A percentile compares a stretch with the other conserved stretches of the same genome.
These are phyloP conservation scores for Barypeithes pellucidus DNA, from an alignment of 2,888 invertebrate genomes.

Conservation along the genomic window DNA sequence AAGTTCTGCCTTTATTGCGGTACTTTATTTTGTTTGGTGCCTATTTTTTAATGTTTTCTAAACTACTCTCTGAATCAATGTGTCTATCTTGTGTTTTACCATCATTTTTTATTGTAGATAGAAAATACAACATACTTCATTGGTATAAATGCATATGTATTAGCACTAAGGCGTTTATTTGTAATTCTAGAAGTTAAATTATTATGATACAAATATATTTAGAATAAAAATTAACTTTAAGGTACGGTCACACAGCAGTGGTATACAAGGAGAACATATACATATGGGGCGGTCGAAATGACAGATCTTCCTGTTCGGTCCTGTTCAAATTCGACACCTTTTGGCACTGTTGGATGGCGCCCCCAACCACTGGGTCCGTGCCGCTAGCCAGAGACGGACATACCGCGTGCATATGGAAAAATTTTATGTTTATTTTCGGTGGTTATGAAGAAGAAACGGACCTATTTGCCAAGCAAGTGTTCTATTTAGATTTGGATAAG, in stretches of 20 bases:
- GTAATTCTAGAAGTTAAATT: too few relatives aligned
- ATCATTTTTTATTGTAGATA: too few relatives aligned
- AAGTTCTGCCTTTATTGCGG: too few relatives aligned
- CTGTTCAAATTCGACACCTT: constrained; percentile 88
- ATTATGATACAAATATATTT: too few relatives aligned
- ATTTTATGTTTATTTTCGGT: constrained; percentile 91
- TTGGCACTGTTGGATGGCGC: constrained; percentile 79
- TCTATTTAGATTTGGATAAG: constrained; percentile 81
- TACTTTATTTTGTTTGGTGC: too few relatives aligned
- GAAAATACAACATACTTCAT: too few relatives aligned
- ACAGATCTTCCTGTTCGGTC: constrained; percentile 84
- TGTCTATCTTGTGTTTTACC: too few relatives aligned
- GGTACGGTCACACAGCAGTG: constrained; percentile 93
- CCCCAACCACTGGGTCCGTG: constrained; percentile 77
- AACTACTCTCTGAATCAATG: too few relatives aligned
- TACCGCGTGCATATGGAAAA: constrained; percentile 85
- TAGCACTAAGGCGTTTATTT: too few relatives aligned
- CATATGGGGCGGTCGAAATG: constrained; percentile 95
- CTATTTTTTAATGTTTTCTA: too few relatives aligned
- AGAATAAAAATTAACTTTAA: too few relatives aligned
- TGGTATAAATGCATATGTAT: too few relatives aligned
- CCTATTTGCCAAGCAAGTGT: constrained; percentile 86
- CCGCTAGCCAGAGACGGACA: constrained; percentile 94
- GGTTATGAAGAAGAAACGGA: constrained; percentile 91
- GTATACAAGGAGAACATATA: constrained; percentile 84